Evolutionary conservation across 1,140 invertebrate genomes (phyloP).

Genomic region (Sitophilus oryzae): DNA sequence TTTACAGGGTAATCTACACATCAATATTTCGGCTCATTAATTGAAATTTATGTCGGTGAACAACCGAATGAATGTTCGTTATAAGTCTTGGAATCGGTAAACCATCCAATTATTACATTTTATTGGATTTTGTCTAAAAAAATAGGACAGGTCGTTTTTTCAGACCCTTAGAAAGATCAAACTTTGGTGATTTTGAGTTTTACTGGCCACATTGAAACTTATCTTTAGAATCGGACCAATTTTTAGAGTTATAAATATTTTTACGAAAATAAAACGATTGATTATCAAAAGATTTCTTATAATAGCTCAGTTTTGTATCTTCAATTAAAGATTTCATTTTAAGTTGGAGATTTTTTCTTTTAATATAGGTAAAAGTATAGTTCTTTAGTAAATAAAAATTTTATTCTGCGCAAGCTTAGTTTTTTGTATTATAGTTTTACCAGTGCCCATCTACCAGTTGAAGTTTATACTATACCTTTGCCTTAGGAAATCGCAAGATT

Average conservation of each 20-base stretch:
- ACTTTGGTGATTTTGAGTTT: neutral
- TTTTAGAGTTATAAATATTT: neutral
- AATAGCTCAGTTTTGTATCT: no score
- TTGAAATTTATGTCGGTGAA: conserved; percentile 2
- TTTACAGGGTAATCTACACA: neutral
- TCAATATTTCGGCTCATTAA: neutral
- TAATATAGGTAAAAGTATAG: no score
- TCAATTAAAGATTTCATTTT: no score
- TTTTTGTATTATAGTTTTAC: no score
- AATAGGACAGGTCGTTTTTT: neutral
- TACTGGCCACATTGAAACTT: neutral
- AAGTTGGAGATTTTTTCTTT: no score
- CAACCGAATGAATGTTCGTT: neutral
- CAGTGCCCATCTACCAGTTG: no score
- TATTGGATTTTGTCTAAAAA: conserved; percentile 1
- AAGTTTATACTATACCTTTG: no score
- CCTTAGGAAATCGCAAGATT: no score
- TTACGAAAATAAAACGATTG: no score
- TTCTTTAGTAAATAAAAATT: no score
- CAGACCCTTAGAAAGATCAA: neutral
- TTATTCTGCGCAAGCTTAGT: no score
- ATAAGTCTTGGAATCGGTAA: neutral
- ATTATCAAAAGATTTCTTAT: no score
- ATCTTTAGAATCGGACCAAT: neutral
- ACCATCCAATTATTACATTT: conserved; percentile 5